Conservation (phyloP, 2,797 vertebrate species). For the Aldrovandia affinis region DNA sequence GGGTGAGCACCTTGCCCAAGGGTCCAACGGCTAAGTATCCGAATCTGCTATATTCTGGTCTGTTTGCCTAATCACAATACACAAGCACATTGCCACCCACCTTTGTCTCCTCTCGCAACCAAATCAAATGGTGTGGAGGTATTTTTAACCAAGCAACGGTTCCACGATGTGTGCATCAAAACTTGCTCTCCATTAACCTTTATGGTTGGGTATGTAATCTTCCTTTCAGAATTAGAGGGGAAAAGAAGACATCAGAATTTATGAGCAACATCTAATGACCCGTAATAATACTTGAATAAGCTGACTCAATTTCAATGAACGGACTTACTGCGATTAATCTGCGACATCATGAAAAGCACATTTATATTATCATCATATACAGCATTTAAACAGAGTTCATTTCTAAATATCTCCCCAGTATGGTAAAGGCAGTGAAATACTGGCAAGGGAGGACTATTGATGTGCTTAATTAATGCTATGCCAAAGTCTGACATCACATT, state of each 20-base stretch:
- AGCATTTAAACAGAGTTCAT: not conserved
- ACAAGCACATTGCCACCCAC: too few species aligned
- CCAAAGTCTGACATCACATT: not conserved
- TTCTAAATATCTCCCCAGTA: not conserved
- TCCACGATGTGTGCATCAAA: not conserved
- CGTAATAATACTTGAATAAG: not conserved
- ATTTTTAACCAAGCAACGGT: not conserved
- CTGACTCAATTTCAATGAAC: not conserved
- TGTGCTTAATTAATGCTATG: not conserved
- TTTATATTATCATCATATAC: too few species aligned
- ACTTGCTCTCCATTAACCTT: not conserved
- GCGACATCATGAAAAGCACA: slow-evolving; percentile 1
- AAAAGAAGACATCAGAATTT: not conserved
- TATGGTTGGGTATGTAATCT: not conserved
- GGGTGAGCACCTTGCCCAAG: not conserved
- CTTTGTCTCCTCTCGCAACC: not conserved
- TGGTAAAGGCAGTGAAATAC: not conserved
- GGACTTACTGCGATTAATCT: not conserved
- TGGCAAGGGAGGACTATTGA: not conserved
- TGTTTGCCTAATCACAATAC: not conserved
- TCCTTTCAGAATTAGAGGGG: not conserved
- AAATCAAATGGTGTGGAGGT: not conserved
- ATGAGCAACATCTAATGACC: slow-evolving; percentile 11
- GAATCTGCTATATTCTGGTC: not conserved
- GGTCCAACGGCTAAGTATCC: not conserved